Evolutionary conservation across 1,140 invertebrate species (phyloP), one percentile per base, ranked within the genome.

Genomic region (Telenomus remus): DNA sequence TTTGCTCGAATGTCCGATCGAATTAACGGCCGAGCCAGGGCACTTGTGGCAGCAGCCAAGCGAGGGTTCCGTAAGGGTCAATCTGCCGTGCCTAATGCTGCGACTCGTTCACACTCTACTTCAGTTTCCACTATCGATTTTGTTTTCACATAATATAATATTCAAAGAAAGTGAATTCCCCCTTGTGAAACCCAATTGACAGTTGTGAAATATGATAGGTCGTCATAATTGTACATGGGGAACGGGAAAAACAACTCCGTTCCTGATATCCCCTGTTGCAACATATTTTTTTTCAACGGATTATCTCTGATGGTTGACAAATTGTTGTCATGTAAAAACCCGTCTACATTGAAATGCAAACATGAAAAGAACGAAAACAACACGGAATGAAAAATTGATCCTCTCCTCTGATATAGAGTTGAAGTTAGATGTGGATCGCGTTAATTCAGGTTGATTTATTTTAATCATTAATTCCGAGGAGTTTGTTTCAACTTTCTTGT

Each of bases 11-110:
- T 44, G 46, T 55, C 33, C 63, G 60, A 72, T 77, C 68, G 68
- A 77, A 77, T 68, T 77, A 77, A 72, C 68, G 59, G 44, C 11
- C 53, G 61, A 71, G 16, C 61, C 19, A 47, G 50, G 54, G 60
- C 53, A 59, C 69, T 72, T 71, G 47, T 39, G 59, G 59, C 16
- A 43, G 56, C 66, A 16, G 9, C 43, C 15, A 39, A 9, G 50
- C 16, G 56, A 47, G 66, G 51, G 9, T 65, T 42, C 34, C 34
- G 49, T 53, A 53, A 64, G 69, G 60, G 54, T 64, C 69, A 73
- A 66, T 73, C 56, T 73, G 56, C 55, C 61, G 49, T 65, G 43
- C 53, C 55, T 73, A 73, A 73, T 73, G 48, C 43, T 59, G 37
- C 15, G 34, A 44, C 59, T 42, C 34, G 55, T 63, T 63, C 63